phyloP scores from a whole-genome alignment of 2,113 vertebrate species.

The Hyla sarda region DNA sequence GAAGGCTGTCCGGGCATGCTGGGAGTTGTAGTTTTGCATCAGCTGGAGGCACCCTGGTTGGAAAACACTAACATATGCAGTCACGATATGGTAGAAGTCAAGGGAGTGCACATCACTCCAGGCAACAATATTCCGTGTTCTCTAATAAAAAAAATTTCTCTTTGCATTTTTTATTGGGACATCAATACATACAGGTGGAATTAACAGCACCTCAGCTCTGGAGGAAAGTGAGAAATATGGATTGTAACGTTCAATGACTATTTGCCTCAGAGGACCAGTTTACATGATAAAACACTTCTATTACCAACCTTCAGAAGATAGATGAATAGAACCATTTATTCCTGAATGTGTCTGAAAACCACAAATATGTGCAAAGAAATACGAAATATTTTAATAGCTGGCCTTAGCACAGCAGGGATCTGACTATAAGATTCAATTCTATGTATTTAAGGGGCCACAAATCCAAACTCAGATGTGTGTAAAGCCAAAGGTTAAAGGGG shows the following conservation, averaged over 20 bases:
- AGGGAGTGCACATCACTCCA: background rate
- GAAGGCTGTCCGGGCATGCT: no score
- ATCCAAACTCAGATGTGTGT: background rate
- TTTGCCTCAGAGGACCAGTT: background rate
- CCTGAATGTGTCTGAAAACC: slow-evolving; percentile 5
- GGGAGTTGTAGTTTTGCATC: no score
- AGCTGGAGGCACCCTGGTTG: no score
- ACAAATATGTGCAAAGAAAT: slow-evolving; percentile 13
- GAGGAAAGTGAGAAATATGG: slow-evolving; percentile 8
- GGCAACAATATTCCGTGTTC: background rate
- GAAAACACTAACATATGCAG: background rate
- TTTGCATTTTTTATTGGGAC: slow-evolving; percentile 37
- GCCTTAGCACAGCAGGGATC: background rate
- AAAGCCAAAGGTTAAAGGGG: background rate
- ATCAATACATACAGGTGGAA: slow-evolving; percentile 14
- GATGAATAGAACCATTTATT: background rate
- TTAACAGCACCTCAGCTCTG: background rate
- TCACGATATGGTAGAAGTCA: background rate
- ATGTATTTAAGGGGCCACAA: background rate
- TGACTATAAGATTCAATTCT: background rate
- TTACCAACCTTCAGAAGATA: slow-evolving; percentile 4
- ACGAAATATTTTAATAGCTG: slow-evolving; percentile 5
- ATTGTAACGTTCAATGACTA: slow-evolving; percentile 4
- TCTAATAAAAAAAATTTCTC: background rate
- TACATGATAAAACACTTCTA: background rate